Evolutionary conservation across 2,888 invertebrate genomes (phyloP), one percentile per base, ranked within the genome.

Genomic region (Calliphora vomitoria): DNA sequence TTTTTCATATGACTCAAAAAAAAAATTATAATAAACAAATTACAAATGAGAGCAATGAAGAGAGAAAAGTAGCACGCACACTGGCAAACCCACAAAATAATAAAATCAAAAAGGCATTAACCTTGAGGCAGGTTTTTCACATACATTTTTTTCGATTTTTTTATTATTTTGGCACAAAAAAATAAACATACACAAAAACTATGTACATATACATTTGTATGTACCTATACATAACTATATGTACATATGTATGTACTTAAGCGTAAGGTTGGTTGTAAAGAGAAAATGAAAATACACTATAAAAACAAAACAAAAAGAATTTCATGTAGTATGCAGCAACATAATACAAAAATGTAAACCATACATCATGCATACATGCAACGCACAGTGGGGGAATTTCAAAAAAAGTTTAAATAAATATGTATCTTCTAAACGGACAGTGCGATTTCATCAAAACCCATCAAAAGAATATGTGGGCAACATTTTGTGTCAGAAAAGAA

Each of bases 111-210:
- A 82, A 82, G 68, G 68, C 82, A 75, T 75, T 82, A 75, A 75
- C 75, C 75, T 82, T 82, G 75, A 82, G 75, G 82, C 82, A 82
- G 82, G 82, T 75, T 82, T 75, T 75, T 82, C 60, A 69, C 60
- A 82, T 74, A 13, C n/a, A 31, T 64, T 62, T 58, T 60, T 38
- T 64, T 76, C 11, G 35, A 35, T 62, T n/a, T 68, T 44, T 4
- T 68, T 47, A 25, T 58, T 18, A 20, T 62, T 60, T 68, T 58
- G 47, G 68, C 47, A 82, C 74, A 81, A 25, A 64, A 53, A 71
- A 3, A 80, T 10, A 41, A 55, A 58, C 44, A 50, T 15, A 44
- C 5, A 38, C 18, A 53, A 35, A 50, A 76, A 76, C 18, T 53
- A 72, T 64, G 35, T 64, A 55, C 0, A 20, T 50, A 15, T 47